Conservation (phyloP, 2,797 vertebrate species). For the Labroides dimidiatus region DNA sequence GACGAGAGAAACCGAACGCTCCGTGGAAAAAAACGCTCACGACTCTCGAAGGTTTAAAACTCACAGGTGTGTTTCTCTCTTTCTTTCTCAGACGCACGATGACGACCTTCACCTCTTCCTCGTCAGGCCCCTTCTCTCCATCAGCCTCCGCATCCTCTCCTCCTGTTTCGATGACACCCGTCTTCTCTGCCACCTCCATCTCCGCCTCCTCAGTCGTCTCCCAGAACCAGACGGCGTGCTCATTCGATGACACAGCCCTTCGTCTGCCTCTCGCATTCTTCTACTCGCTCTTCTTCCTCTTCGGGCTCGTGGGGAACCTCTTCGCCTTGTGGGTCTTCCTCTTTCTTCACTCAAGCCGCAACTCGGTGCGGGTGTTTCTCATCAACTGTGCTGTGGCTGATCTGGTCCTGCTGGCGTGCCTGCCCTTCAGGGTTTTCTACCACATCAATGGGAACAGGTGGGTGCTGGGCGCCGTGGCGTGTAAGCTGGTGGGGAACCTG, state of each 20-base stretch:
- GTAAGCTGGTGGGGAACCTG: slow-evolving; percentile 89
- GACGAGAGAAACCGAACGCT: no score
- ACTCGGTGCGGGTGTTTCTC: slow-evolving; percentile 93
- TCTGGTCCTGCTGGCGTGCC: slow-evolving; percentile 90
- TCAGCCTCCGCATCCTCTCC: slow-evolving; percentile 10
- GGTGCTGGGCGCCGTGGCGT: slow-evolving; percentile 84
- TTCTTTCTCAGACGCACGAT: slow-evolving; percentile 31
- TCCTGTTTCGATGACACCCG: background rate
- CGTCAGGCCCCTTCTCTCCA: background rate
- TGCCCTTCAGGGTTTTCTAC: slow-evolving; percentile 92
- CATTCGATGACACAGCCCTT: slow-evolving; percentile 73
- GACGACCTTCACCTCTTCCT: background rate
- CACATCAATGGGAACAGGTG: slow-evolving; percentile 86
- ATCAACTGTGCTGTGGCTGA: slow-evolving; percentile 93
- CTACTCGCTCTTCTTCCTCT: slow-evolving; percentile 89
- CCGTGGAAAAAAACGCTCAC: no score
- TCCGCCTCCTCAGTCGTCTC: background rate
- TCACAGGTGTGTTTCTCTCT: background rate
- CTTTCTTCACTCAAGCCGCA: slow-evolving; percentile 86
- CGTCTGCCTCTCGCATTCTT: slow-evolving; percentile 79
- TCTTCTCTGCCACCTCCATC: background rate
- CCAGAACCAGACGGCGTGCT: slow-evolving; percentile 54
- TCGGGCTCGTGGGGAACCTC: slow-evolving; percentile 90
- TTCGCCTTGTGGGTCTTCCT: slow-evolving; percentile 93
- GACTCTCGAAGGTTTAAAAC: no score